These are phyloP conservation scores for Stenchaetothrips biformis DNA, from an alignment of 2,888 invertebrate species.

Conservation along the genomic window DNA sequence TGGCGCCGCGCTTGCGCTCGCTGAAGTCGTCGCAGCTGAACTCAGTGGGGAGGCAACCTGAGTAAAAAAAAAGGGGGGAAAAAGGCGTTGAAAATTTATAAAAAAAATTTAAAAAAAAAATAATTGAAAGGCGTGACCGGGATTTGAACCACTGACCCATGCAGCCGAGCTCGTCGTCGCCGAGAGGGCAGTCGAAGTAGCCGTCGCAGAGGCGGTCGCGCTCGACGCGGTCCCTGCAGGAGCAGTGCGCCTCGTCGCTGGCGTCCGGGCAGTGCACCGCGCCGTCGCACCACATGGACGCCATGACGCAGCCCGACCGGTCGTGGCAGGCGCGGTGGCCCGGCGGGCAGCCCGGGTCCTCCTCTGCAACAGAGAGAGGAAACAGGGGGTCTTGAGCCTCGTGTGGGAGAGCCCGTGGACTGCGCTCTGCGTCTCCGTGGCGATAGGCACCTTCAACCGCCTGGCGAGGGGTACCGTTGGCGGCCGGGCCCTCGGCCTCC, in stretches of 20 bases:
- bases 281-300: conserved; percentile 64
- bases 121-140: neutral
- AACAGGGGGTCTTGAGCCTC: neutral
- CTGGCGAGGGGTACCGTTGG: neutral
- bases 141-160: conserved; percentile 54
- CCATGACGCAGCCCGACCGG: conserved; percentile 50
- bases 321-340: conserved; percentile 39
- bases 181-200: conserved; percentile 74
- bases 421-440: no score
- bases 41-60: conserved; percentile 59
- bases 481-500: neutral
- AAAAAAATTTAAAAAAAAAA: conserved; percentile 13
- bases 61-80: neutral
- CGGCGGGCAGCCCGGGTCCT: conserved; percentile 33
- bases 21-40: conserved; percentile 65
- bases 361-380: conserved; percentile 26
- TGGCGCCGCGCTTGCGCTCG: conserved; percentile 51
- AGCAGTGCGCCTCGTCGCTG: conserved; percentile 71
- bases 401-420: neutral
- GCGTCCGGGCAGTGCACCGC: conserved; percentile 68
- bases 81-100: neutral
- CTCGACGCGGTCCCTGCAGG: conserved; percentile 65
- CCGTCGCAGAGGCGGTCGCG: conserved; percentile 69
- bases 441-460: conserved; percentile 1
- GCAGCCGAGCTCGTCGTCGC: conserved; percentile 76